Percentiles rank a stretch among this genome's conserved stretches.
These are phyloP conservation scores for Ctenosaura bakeri DNA, from an alignment of 2,797 vertebrate genomes.

Conservation along the genomic window DNA sequence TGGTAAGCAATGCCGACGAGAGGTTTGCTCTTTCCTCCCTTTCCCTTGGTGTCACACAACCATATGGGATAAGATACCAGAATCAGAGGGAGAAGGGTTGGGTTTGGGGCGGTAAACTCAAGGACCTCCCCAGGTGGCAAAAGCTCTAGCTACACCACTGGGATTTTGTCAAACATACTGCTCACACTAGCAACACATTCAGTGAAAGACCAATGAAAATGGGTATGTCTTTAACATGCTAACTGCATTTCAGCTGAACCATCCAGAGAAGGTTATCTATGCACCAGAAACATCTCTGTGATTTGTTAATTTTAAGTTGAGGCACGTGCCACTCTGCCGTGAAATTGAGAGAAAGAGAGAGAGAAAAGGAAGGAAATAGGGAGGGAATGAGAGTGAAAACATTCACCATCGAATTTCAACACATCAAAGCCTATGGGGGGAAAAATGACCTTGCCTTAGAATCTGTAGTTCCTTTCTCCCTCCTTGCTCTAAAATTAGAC, in stretches of 20 bases:
- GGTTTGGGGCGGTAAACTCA: no score
- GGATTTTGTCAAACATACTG: conserved; percentile 8
- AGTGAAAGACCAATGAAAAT: conserved; percentile 20
- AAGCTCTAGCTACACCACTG: no score
- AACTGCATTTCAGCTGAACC: conserved; percentile 27
- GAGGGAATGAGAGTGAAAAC: conserved; percentile 28
- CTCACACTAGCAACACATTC: conserved; percentile 3
- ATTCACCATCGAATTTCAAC: conserved; percentile 38
- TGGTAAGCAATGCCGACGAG: no score
- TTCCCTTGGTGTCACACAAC: no score
- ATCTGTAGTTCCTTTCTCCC: neutral
- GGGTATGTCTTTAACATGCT: conserved; percentile 36
- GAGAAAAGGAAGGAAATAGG: neutral
- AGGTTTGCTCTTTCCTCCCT: no score
- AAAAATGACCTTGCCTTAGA: conserved; percentile 64
- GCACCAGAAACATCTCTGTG: conserved; percentile 16
- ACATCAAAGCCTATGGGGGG: conserved; percentile 23
- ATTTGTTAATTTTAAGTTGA: conserved; percentile 54
- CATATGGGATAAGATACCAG: no score
- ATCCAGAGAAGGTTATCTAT: neutral
- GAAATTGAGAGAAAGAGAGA: neutral
- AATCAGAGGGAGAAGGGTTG: no score
- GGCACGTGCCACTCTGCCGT: accelerated
- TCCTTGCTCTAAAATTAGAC: conserved; percentile 67
- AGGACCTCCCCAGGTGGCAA: no score